Conservation (phyloP, 2,888 invertebrate genomes). For the Plagodis pulveraria region DNA sequence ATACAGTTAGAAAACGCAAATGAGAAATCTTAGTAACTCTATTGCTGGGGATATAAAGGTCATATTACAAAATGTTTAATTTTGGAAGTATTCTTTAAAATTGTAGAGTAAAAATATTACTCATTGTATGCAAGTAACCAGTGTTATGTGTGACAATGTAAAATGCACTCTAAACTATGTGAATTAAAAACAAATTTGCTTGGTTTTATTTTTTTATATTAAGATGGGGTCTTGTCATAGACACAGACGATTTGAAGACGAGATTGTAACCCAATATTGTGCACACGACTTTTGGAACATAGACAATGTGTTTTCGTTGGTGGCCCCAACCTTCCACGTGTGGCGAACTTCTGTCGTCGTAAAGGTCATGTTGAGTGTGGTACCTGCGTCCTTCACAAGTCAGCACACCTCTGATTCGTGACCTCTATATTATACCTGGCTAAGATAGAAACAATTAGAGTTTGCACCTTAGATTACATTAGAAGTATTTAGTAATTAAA, state of each 20-base stretch:
- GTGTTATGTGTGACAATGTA: constrained; percentile 28
- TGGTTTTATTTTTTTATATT: constrained; percentile 25
- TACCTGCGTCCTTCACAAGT: too few species aligned
- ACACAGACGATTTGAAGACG: constrained; percentile 51
- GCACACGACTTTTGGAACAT: constrained; percentile 64
- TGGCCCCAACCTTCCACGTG: constrained; percentile 42
- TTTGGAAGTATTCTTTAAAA: constrained; percentile 27
- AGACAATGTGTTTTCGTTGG: constrained; percentile 62
- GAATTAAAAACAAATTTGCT: constrained; percentile 36
- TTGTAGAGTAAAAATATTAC: constrained; percentile 33
- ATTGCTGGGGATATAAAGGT: constrained; percentile 14
- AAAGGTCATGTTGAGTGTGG: too few species aligned
- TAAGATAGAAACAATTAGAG: too few species aligned
- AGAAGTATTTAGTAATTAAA: too few species aligned
- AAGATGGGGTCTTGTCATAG: constrained; percentile 40
- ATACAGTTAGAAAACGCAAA: constrained; percentile 14
- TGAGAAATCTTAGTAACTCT: constrained; percentile 14
- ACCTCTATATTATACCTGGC: too few species aligned
- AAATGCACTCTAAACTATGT: constrained; percentile 25
- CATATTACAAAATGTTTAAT: constrained; percentile 17
- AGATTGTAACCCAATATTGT: constrained; percentile 70
- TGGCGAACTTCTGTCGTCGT: too few species aligned
- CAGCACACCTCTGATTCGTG: too few species aligned
- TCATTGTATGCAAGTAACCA: constrained; percentile 45
- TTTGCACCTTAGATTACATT: too few species aligned